Evolutionary conservation across 2,888 invertebrate genomes (phyloP), one percentile per base, ranked within the genome.

Genomic region (Eledona agricola): DNA sequence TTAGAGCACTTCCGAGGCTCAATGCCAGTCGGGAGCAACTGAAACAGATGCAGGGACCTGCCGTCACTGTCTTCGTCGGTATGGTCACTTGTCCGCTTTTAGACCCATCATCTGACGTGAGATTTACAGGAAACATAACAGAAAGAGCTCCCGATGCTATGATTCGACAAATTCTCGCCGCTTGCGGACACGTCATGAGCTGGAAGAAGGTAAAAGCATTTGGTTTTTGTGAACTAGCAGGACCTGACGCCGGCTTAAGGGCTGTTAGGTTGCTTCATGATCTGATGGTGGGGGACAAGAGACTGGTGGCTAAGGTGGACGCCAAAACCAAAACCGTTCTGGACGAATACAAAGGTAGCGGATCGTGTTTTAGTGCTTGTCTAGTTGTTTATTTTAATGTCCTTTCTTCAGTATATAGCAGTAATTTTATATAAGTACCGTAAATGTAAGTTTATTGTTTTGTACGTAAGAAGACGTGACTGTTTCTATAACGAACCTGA

Each of bases 151-250:
- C 96, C 1, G 98, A 99, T 77, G 85, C 89, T 4, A 92, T 99
- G 89, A 89, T 99, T 22, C 86, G 96, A 62, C 90, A 92, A 65
- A 87, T 99, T 71, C 80, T 99, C 40, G 87, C 89, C 71, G 88
- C 94, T 43, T 98, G 97, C 80, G 99, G 99, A 2, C 88, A 89
- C 55, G 95, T 99, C 35, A 82, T 93, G 6, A 92, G 90, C 66
- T 99, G 99, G 99, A 98, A 98, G 78, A 84, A 98, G 53, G 96
- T 98, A 9, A 93, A 95, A 74, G 94, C 93, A 1, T 98, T 98
- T 78, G 98, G 98, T 4, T 99, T 98, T 80, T 96, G 97, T 79
- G 98, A 98, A 80, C 94, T 93, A 77, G 93, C 92, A 61, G 89
- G 92, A 51, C 96, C 98, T 9, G 96, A 96, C 78, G 92, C 96